Evolutionary conservation across 2,797 vertebrate genomes (phyloP), one percentile per base, ranked within the genome.

Genomic region (Agapornis canus): DNA sequence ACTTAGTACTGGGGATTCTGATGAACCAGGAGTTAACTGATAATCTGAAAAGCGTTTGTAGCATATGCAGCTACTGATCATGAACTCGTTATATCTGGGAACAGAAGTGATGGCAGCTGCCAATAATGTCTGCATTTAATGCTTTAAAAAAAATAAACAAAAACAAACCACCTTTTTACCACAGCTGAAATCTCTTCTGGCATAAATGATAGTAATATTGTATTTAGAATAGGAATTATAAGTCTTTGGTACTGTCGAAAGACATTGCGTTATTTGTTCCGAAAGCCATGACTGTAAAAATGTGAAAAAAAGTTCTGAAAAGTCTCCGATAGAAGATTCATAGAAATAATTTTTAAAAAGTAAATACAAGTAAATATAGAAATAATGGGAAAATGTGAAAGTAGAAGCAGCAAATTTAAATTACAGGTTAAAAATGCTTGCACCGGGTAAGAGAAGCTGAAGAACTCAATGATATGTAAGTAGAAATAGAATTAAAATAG

Each of bases 401-500:
- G 35, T 65, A 43, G 82, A 75, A 71, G 27, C 18, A 60, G 23
- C 68, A 63, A 81, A 92, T 91, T 90, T 94, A 94, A 96, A 92
- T 82, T 90, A 25, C 42, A 60, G n/a, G n/a, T 88, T 94, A 72
- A 94, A 95, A 82, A 86, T 90, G 32, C 43, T 69, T 63, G 35
- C 23, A 66, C 35, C 3, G 4, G 56, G 71, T 61, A 78, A 89
- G 10, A 78, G 32, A 73, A 86, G 65, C 72, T 78, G 59, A 78
- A 83, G 59, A 72, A 92, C 90, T 65, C 49, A 70, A 37, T 76
- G 77, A 68, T 15, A 54, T 88, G 21, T 25, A 72, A 76, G 61
- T 56, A 81, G 80, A 90, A 92, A 76, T 76, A 65, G 27, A 94
- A 90, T 69, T 88, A 90, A 94, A 94, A 83, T 56, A 63, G 6